Percentiles rank a stretch among this genome's conserved stretches.
These are phyloP conservation scores for Labrus mixtus DNA, from an alignment of 2,113 vertebrate genomes.

Conservation along the genomic window DNA sequence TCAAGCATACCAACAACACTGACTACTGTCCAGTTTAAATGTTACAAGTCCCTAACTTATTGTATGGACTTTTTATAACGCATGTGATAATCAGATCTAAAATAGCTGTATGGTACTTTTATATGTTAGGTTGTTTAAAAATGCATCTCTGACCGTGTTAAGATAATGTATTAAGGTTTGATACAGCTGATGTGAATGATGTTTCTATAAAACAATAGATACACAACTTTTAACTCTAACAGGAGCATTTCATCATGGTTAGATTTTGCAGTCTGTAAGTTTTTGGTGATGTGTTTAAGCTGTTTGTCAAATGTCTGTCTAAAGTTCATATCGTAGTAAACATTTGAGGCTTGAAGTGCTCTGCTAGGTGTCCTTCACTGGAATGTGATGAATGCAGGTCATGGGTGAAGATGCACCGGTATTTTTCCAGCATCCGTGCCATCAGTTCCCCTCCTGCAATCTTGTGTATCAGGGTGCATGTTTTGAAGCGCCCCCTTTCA, in stretches of 20 bases:
- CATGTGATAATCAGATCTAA: background rate
- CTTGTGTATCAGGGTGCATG: constrained; percentile 53
- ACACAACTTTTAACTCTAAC: background rate
- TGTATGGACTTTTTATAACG: background rate
- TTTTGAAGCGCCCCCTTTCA: constrained; percentile 51
- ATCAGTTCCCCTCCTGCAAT: constrained; percentile 42
- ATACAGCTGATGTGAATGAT: background rate
- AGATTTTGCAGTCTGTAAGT: background rate
- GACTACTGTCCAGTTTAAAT: constrained; percentile 3
- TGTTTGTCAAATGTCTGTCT: constrained; percentile 22
- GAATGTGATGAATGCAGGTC: constrained; percentile 79
- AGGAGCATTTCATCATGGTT: background rate
- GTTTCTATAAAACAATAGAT: background rate
- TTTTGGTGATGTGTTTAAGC: background rate
- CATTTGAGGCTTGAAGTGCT: constrained; percentile 18
- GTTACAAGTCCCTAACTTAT: background rate
- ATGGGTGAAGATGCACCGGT: constrained; percentile 76
- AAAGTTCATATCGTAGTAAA: constrained; percentile 31
- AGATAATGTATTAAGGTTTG: no score
- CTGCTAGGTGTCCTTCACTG: constrained; percentile 66
- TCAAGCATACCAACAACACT: constrained; percentile 12
- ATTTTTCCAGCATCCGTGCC: constrained; percentile 79
- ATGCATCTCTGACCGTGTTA: no score
- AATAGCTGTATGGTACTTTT: background rate
- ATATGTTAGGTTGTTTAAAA: background rate